phyloP scores from a whole-genome alignment of 2,888 invertebrate species.

The Acanthopleura granulata region DNA sequence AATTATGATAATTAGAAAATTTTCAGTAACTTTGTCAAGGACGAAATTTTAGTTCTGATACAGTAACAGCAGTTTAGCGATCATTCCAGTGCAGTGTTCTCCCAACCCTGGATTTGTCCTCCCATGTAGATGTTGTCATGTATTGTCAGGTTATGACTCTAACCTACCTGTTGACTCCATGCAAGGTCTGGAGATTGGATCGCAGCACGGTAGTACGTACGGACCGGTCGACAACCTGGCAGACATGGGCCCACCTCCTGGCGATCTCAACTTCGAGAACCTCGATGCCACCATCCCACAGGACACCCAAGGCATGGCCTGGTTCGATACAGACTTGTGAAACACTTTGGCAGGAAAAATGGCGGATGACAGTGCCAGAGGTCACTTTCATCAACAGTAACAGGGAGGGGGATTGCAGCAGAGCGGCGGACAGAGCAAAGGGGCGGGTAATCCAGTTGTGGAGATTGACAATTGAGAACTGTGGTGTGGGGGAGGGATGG shows the following conservation, averaged over 20 bases:
- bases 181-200: slow-evolving; percentile 93
- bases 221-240: slow-evolving; percentile 80
- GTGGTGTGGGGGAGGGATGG: too few species aligned
- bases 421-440: too few species aligned
- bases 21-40: too few species aligned
- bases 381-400: neutral
- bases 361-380: neutral
- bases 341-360: neutral
- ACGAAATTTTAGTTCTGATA: too few species aligned
- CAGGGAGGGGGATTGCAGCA: too few species aligned
- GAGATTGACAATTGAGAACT: too few species aligned
- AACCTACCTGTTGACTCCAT: slow-evolving; percentile 97
- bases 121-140: neutral
- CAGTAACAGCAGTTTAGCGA: too few species aligned
- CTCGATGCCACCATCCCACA: slow-evolving; percentile 73
- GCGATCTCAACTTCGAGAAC: slow-evolving; percentile 84
- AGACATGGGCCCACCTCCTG: slow-evolving; percentile 65
- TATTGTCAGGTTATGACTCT: slow-evolving; percentile 84
- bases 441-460: too few species aligned
- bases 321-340: slow-evolving; percentile 97
- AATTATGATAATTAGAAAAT: too few species aligned
- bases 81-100: too few species aligned
- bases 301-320: slow-evolving; percentile 83
- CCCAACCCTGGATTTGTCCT: too few species aligned
- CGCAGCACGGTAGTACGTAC: slow-evolving; percentile 76